A percentile compares a stretch with the other conserved stretches of the same genome.
Conservation (phyloP, 2,888 invertebrate genomes). For the Calameuta filiformis region DNA sequence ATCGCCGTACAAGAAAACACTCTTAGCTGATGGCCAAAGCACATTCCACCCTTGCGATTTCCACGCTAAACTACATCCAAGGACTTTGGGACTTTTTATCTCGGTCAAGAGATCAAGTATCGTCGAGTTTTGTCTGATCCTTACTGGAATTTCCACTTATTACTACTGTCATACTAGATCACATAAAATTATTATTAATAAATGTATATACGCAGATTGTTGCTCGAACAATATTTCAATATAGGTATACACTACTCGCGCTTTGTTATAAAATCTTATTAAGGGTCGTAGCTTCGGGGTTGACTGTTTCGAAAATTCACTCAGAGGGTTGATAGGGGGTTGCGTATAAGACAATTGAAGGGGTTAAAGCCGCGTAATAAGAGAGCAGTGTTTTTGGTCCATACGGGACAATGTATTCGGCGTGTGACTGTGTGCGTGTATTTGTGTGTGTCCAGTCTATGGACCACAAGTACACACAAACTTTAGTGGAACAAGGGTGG, state of each 20-base stretch:
- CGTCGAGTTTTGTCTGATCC: neutral
- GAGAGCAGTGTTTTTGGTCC: slow-evolving; percentile 62
- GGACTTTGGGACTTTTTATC: neutral
- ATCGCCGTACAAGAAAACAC: slow-evolving; percentile 18
- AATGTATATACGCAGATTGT: neutral
- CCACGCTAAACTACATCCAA: neutral
- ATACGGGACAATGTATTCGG: slow-evolving; percentile 48
- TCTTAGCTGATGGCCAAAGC: slow-evolving; percentile 14
- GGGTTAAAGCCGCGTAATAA: slow-evolving; percentile 58
- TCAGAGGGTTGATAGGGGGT: slow-evolving; percentile 18
- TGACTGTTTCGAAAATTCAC: neutral
- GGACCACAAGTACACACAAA: slow-evolving; percentile 53
- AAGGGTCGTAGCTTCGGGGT: neutral
- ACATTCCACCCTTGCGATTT: neutral
- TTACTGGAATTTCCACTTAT: neutral
- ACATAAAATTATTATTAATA: neutral
- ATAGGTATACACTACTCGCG: neutral
- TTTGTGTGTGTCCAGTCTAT: slow-evolving; percentile 49
- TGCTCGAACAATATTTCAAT: neutral
- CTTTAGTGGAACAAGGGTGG: slow-evolving; percentile 27
- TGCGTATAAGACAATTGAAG: slow-evolving; percentile 55
- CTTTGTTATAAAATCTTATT: neutral
- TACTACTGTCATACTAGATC: neutral
- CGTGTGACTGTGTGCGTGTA: too few relatives aligned
- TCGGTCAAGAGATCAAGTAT: neutral